Percentiles rank a stretch among this genome's conserved stretches.
phyloP scores from a whole-genome alignment of 2,113 vertebrate species.

The Dipodomys ordii region DNA sequence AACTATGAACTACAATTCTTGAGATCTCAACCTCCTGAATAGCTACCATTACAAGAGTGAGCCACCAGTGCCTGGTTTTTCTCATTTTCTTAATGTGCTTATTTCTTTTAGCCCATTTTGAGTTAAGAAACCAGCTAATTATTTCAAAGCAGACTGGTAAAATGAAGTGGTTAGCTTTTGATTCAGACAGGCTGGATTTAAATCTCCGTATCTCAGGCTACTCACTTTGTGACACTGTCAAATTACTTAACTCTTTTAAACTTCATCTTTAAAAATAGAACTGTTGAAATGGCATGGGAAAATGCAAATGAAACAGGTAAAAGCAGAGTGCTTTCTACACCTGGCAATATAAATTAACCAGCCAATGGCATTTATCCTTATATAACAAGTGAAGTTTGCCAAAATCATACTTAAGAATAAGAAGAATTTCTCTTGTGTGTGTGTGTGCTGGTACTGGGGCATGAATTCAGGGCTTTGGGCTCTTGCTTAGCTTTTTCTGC shows the following conservation, averaged over 20 bases:
- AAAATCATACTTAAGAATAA: slow-evolving; percentile 37
- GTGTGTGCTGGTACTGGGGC: too few species aligned
- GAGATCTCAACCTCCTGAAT: too few species aligned
- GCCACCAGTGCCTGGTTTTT: too few species aligned
- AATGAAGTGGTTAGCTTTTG: neutral
- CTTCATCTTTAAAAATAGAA: slow-evolving; percentile 48
- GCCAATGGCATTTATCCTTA: slow-evolving; percentile 9
- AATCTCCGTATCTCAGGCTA: neutral
- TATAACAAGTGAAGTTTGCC: neutral
- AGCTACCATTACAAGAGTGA: too few species aligned
- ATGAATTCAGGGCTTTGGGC: too few species aligned
- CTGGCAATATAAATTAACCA: slow-evolving; percentile 3
- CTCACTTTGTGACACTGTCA: slow-evolving; percentile 36
- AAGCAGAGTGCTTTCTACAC: slow-evolving; percentile 14
- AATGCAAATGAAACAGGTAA: slow-evolving; percentile 38
- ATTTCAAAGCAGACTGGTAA: slow-evolving; percentile 20
- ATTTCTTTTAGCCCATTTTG: neutral
- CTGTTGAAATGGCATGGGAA: slow-evolving; percentile 6
- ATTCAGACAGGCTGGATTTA: slow-evolving; percentile 2
- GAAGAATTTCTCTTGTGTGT: neutral
- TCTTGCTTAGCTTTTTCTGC: too few species aligned
- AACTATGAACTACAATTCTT: too few species aligned
- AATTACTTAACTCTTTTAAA: slow-evolving; percentile 51
- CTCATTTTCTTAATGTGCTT: slow-evolving; percentile 2
- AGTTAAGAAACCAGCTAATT: slow-evolving; percentile 27